Base-by-base conservation (phyloP, 2,888 invertebrate species). In the Drosophila picticornis region DNA sequence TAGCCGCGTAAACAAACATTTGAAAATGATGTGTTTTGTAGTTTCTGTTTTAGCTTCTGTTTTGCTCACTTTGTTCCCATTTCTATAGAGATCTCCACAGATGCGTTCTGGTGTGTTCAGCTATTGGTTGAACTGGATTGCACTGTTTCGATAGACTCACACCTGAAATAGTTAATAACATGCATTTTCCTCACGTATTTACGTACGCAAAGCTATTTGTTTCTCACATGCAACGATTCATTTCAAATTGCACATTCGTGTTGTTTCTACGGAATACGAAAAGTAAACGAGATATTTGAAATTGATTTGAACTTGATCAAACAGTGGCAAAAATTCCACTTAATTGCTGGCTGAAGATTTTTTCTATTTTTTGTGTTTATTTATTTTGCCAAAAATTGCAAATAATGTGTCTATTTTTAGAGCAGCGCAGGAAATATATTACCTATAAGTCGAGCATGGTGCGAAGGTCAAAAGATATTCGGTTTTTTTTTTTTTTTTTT, bases 1-100 rank as follows among this genome's bases (percentile, higher is more conserved):
- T 75, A 50, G 75, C 77, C 77, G 73, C 81, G 68, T 88, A 85
- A 88, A 85, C 83, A 85, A 85, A 88, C 84, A 81, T 80, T 85
- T 72, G 70, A 74, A 81, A 81, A 75, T 84, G 53, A 80, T 86
- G 77, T 86, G 66, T 56, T 58, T 43, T 48, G 32, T 56, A 75
- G 78, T 72, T 83, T 60, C 64, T 34, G 76, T 62, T 64, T 57
- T 58, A 51, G 71, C 59, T 66, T 72, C 73, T 80, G 80, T 61
- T 76, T 57, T 46, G 77, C 63, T 75, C 77, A 65, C 66, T 77
- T 77, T 66, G 67, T 56, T 80, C 56, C 40, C 27, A 56, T 56
- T 67, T 59, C 52, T 31, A 36, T 55, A n/a, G 27, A 32, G 63
- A 74, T 85, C 59, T 55, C 60, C 67, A 58, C 52, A 69, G 67